phyloP scores from a whole-genome alignment of 2,888 invertebrate species.

The Callyntrura guangdongensis region DNA sequence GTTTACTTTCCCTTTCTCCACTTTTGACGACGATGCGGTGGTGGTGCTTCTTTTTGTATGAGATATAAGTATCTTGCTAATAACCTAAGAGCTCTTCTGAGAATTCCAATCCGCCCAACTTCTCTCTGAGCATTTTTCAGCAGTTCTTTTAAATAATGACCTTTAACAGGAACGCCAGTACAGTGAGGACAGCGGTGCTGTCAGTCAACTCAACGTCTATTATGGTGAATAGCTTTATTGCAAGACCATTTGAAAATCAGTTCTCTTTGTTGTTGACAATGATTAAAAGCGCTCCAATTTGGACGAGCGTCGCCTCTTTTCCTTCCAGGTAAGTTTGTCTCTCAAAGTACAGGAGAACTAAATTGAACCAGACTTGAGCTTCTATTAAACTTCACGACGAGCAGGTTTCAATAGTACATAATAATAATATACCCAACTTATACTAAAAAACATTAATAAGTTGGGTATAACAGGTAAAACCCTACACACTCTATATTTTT shows the following conservation, averaged over 20 bases:
- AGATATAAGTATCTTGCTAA: conserved; percentile 71
- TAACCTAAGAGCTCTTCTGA: conserved; percentile 73
- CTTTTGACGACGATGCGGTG: conserved; percentile 1
- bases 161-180: conserved; percentile 18
- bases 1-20: conserved; percentile 9
- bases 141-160: conserved; percentile 40
- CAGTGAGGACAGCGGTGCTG: not conserved
- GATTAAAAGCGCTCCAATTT: not conserved
- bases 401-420: no score
- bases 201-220: not conserved
- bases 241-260: conserved; percentile 6
- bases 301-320: not conserved
- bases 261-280: conserved; percentile 10
- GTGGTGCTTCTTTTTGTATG: conserved; percentile 48
- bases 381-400: not conserved
- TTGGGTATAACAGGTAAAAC: no score
- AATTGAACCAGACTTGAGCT: not conserved
- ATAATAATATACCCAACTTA: no score
- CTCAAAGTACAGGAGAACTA: not conserved
- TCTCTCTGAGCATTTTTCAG: conserved; percentile 49
- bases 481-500: not conserved
- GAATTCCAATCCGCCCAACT: conserved; percentile 46
- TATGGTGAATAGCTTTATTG: conserved; percentile 11
- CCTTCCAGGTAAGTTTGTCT: not conserved
- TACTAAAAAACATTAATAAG: no score